A percentile compares a stretch with the other conserved stretches of the same genome.
Conservation (phyloP, 2,888 invertebrate species). For the Heliconius ismenius region DNA sequence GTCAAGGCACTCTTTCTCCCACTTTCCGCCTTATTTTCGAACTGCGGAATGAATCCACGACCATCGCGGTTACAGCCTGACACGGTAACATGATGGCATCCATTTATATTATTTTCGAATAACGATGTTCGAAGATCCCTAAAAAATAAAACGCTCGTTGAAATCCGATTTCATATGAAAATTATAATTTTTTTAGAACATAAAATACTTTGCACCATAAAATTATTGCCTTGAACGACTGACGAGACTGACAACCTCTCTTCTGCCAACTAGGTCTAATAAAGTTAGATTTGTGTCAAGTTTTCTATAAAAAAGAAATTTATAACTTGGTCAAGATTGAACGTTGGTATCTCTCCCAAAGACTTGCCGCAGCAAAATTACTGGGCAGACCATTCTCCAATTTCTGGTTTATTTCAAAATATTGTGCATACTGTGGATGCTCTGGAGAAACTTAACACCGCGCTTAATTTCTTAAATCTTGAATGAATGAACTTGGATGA, state of each 20-base stretch:
- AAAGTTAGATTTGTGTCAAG: background rate
- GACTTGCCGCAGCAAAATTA: no score
- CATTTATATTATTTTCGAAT: background rate
- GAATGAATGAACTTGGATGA: no score
- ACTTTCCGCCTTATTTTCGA: no score
- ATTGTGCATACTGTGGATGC: no score
- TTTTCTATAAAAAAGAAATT: background rate
- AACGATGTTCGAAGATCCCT: background rate
- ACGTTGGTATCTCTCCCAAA: no score
- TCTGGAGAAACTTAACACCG: no score
- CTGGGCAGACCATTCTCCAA: no score
- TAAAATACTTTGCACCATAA: constrained; percentile 33
- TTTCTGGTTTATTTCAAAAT: no score
- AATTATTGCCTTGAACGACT: constrained; percentile 33
- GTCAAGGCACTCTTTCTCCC: no score
- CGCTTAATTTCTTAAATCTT: no score
- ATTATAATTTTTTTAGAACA: constrained; percentile 30
- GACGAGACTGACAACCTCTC: background rate
- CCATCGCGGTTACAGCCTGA: background rate
- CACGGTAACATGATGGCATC: background rate
- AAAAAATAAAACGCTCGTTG: constrained; percentile 30
- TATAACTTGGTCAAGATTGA: background rate
- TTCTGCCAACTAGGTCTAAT: background rate
- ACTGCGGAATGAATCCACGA: background rate
- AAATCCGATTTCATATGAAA: constrained; percentile 28